Evolutionary conservation across 2,113 vertebrate genomes (phyloP), one percentile per base, ranked within the genome.

Genomic region (Azemiops feae): DNA sequence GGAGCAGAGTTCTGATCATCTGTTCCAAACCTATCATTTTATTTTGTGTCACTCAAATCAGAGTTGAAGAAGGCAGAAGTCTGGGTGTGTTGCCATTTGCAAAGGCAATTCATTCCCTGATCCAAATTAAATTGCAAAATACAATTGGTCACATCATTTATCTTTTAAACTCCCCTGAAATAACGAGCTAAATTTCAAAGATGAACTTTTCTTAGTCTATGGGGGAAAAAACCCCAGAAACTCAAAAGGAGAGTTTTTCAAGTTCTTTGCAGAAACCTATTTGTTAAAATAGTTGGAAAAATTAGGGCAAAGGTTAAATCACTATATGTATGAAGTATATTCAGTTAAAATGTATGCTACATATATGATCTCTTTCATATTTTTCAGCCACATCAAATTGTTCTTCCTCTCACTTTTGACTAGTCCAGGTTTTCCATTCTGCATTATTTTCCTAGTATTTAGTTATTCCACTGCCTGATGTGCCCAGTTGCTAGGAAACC

Each of bases 401-500:
- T 90, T 69, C 90, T 22, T 57, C 23, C 9, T 53, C 60, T 20
- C 8, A 90, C 54, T 23, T 1, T 43, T 85, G 87, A 50, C 53
- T 54, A 85, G 45, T 16, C 87, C 69, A 54, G 74, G 88, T 60
- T 18, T 53, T 93, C 86, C 54, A 50, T 45, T 27, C 58, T 58
- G 52, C 87, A 88, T 58, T 55, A 34, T 88, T 91, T 81, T 85
- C 27, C 85, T 54, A 16, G 12, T 45, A 69, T 52, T 86, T 27
- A 20, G 39, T 94, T 85, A 64, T 64, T 89, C 34, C 64, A 39
- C 39, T 91, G 92, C 47, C 93, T 91, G 69, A 91, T 93, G 69
- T 55, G 87, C 34, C 87, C 81, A 55, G 93, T 93, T 94, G 55
- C 92, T 89, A 91, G 87, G 87, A 92, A 94, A 93, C 90, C 54